Base-by-base conservation (phyloP, 2,888 invertebrate genomes). In the Parelbella ahira region DNA sequence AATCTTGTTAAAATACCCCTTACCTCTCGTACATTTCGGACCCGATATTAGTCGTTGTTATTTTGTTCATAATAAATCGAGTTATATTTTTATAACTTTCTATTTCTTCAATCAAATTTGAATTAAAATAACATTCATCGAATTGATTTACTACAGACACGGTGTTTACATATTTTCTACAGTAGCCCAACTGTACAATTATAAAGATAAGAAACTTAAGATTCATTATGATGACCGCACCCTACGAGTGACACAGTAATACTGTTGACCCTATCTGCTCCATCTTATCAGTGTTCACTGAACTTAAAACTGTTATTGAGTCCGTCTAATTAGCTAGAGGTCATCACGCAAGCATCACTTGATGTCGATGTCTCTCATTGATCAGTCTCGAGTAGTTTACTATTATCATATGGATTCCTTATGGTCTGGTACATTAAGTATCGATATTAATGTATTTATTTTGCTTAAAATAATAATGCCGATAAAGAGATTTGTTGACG, bases 1-100 rank as follows among this genome's bases (percentile, higher is more conserved):
- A 15, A 15, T 15, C 15, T 15, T 15, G 2, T 23, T n/a, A 8
- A 20, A 9, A 8, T 8, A 4, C 4, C 32, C 20, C 71, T 69
- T 53, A 83, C 82, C 72, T 80, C 3, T 77, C 54, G 66, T 88
- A 91, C n/a, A 90, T 89, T 27, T 65, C 65, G 1, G 76, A 74
- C 54, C 88, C 88, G 41, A 79, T 83, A 1, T 66, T 59, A 4
- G 88, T 88, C 25, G 61, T 55, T 1, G 66, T 58, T 5, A 89
- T 74, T 37, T 78, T 70, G 3, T 81, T 55, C 43, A 90, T 72
- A 39, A 91, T 91, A 37, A 47, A 54, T 21, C 81, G 58, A 0
- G 89, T 88, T 3, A 79, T 57, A 41, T 78, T 68, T 53, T 79
- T 64, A 55, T 91, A 91, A 1, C 87, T 75, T 7, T 77, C 71